Evolutionary conservation across 2,113 vertebrate species (phyloP), one percentile per base, ranked within the genome.

Genomic region (Balaenoptera acutorostrata): DNA sequence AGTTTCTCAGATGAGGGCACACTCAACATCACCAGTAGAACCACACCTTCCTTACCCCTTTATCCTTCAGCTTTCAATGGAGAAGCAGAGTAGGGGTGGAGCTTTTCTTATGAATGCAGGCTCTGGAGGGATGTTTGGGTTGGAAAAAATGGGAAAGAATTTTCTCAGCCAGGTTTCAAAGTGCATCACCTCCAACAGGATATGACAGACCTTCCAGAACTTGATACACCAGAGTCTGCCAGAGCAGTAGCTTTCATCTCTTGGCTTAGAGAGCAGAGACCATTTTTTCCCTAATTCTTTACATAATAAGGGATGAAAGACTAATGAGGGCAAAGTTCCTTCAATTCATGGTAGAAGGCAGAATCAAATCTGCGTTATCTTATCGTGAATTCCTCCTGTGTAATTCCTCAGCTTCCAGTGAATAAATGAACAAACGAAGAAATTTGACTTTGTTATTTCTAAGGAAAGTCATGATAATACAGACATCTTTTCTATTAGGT

Each of bases 311-410:
- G 99, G 99, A 99, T 46, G 99, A 99, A 96, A 99, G 99, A 97
- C 99, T 98, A 92, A 94, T 98, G 97, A 99, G 99, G 97, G 75
- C 98, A 91, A 98, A 95, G 97, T 99, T 99, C 97, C 99, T 99
- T 98, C 99, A 99, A 98, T 99, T 99, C 97, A 99, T 99, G 99
- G 99, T 99, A 72, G 99, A 99, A 98, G 99, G 99, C 98, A 98
- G 99, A 96, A 99, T 99, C 81, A 99, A 99, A 98, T 99, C 99
- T 61, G 99, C 99, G 59, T 98, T 99, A 98, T 99, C 99, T 0
- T 99, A 99, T 97, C 99, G 99, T 98, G 99, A 99, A 98, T 99
- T 99, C 97, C 99, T 99, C 82, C 99, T 99, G 44, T 99, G 99
- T 97, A 97, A 97, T 99, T 46, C 23, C 39, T 71, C 52, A 99